Conservation (phyloP, 2,797 vertebrate genomes). For the Phoeniculus purpureus region DNA sequence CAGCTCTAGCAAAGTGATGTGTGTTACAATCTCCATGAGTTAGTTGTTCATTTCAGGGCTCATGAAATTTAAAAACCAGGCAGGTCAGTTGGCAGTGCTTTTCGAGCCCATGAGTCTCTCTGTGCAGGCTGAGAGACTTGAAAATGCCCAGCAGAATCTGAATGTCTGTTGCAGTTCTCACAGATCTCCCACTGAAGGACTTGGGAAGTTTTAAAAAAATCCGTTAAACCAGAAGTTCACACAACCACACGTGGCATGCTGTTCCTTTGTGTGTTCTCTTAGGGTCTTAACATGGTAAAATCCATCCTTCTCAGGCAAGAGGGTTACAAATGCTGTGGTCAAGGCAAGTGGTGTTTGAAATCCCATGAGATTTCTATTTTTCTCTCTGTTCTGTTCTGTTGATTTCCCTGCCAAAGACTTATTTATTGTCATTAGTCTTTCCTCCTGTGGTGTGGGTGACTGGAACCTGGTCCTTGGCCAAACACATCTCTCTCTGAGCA, state of each 20-base stretch:
- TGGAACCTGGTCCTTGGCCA: neutral
- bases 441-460: neutral
- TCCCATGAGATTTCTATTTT: neutral
- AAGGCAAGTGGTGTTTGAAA: neutral
- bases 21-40: conserved; percentile 33
- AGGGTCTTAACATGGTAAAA: neutral
- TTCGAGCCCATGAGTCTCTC: neutral
- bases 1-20: neutral
- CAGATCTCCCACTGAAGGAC: neutral
- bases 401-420: neutral
- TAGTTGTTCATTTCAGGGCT: conserved; percentile 55
- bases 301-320: neutral
- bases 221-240: neutral
- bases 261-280: neutral
- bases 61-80: conserved; percentile 29
- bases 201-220: neutral
- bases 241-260: neutral
- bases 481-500: neutral
- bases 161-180: neutral
- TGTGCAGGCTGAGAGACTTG: neutral
- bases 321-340: neutral
- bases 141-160: neutral
- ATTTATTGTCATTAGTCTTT: neutral
- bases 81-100: neutral
- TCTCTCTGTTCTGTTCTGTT: neutral